Evolutionary conservation across 2,113 vertebrate species (phyloP).

Genomic region (Excalfactoria chinensis): DNA sequence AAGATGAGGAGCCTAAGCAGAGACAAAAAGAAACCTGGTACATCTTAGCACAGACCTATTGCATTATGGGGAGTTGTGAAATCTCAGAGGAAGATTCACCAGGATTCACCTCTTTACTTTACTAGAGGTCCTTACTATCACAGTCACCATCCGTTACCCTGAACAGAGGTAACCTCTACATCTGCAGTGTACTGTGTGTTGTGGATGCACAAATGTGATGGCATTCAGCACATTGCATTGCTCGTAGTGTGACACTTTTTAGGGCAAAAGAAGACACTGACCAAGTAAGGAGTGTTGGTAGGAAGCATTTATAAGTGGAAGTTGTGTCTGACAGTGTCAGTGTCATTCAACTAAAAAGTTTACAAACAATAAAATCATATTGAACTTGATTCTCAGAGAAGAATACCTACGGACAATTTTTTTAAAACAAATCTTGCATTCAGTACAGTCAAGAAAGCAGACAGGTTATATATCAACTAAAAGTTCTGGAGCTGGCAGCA

Average conservation of each 20-base stretch:
- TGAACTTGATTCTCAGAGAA: neutral
- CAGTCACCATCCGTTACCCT: neutral
- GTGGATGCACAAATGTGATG: too few relatives aligned
- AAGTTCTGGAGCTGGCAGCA: neutral
- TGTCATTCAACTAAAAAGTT: neutral
- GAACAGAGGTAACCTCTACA: neutral
- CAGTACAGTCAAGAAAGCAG: rapidly evolving
- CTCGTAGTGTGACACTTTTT: neutral
- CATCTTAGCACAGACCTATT: neutral
- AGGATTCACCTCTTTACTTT: neutral
- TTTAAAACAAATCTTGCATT: neutral
- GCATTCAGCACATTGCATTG: neutral
- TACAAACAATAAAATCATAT: neutral
- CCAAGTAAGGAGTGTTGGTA: neutral
- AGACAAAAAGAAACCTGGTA: neutral
- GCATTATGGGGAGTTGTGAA: neutral
- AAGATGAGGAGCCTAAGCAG: neutral
- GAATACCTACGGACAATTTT: neutral
- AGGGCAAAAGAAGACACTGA: neutral
- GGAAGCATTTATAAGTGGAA: neutral
- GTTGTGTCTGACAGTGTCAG: neutral
- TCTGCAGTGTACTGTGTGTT: neutral
- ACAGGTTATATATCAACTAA: neutral
- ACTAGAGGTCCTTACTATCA: neutral
- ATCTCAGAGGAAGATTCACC: neutral